These are phyloP conservation scores for Galaxias olidus DNA, from an alignment of 2,797 vertebrate species.

Conservation along the genomic window DNA sequence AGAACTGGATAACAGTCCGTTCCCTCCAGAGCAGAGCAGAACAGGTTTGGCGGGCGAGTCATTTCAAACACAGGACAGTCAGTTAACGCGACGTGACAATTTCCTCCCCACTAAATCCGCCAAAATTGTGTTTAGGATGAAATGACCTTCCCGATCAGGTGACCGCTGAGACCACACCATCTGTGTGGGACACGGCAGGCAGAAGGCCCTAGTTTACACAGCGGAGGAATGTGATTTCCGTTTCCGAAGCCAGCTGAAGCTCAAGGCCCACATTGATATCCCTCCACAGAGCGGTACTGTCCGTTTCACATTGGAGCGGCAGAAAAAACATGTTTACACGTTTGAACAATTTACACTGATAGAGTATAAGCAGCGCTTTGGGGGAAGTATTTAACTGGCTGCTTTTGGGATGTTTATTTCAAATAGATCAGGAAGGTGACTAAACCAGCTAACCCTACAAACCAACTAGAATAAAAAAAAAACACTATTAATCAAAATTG, in stretches of 20 bases:
- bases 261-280: constrained; percentile 75
- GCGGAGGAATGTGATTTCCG: constrained; percentile 72
- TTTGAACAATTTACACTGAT: constrained; percentile 45
- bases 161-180: constrained; percentile 77
- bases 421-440: no score
- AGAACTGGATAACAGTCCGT: constrained; percentile 19
- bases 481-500: no score
- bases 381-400: not conserved
- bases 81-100: constrained; percentile 73
- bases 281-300: constrained; percentile 69
- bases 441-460: no score
- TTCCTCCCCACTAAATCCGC: constrained; percentile 74
- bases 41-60: constrained; percentile 39
- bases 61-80: constrained; percentile 67
- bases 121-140: constrained; percentile 80
- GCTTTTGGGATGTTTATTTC: no score
- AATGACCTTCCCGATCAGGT: constrained; percentile 78
- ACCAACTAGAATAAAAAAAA: no score
- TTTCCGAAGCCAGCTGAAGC: constrained; percentile 69
- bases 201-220: constrained; percentile 60
- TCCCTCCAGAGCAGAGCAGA: constrained; percentile 22
- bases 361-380: constrained; percentile 20
- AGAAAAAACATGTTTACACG: constrained; percentile 37
- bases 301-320: constrained; percentile 38
- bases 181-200: constrained; percentile 61